These are phyloP conservation scores for Scaptomyza hsui DNA, from an alignment of 1,140 invertebrate genomes.

Conservation along the genomic window DNA sequence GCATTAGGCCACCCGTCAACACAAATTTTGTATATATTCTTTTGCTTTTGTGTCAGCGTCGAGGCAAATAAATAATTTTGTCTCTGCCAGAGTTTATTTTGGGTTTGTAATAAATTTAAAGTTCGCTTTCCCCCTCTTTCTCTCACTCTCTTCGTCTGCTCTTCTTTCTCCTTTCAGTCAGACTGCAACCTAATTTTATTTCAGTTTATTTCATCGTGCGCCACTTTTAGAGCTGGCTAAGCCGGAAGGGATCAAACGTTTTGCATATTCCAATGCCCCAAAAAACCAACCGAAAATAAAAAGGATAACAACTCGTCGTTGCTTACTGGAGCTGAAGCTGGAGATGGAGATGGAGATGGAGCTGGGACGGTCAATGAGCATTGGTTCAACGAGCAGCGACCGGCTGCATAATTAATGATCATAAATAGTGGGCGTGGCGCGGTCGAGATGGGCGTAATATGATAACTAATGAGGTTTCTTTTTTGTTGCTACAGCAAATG, in stretches of 20 bases:
- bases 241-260: conserved; percentile 80
- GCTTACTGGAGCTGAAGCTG: background rate
- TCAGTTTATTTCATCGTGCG: conserved; percentile 57
- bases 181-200: conserved; percentile 60
- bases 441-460: conserved; percentile 22
- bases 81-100: conserved; percentile 38
- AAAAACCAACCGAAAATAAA: conserved; percentile 22
- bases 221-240: conserved; percentile 66
- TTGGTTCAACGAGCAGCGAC: conserved; percentile 51
- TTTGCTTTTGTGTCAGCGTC: conserved; percentile 23
- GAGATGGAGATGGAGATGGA: background rate
- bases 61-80: conserved; percentile 71
- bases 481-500: conserved; percentile 24
- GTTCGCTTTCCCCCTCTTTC: conserved; percentile 1
- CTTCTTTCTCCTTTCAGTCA: conserved; percentile 20
- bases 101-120: conserved; percentile 73
- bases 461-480: conserved; percentile 66
- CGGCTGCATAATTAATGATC: conserved; percentile 72
- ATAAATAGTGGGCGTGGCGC: conserved; percentile 66
- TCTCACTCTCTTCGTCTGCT: conserved; percentile 6
- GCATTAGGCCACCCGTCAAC: conserved; percentile 7
- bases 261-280: conserved; percentile 47
- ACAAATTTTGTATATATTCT: conserved; percentile 11
- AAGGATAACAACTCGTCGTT: conserved; percentile 51
- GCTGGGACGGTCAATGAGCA: background rate